A percentile compares a stretch with the other conserved stretches of the same genome.
phyloP scores from a whole-genome alignment of 2,888 invertebrate species.

The Euplexia lucipara region DNA sequence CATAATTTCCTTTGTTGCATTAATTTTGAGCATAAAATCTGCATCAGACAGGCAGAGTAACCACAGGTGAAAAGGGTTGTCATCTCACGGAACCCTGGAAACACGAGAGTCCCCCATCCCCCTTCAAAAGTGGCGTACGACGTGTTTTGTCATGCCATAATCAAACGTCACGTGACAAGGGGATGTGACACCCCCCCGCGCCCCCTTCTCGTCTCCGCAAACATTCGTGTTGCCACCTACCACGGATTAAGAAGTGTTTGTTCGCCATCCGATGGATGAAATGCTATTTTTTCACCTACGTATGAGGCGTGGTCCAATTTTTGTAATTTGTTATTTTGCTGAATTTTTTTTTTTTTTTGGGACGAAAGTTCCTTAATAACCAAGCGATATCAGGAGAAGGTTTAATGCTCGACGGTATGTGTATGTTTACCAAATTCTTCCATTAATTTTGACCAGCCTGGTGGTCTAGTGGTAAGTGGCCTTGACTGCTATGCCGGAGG shows the following conservation, averaged over 20 bases:
- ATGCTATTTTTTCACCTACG: constrained; percentile 38
- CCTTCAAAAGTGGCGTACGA: constrained; percentile 73
- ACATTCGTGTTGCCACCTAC: constrained; percentile 72
- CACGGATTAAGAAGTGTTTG: constrained; percentile 73
- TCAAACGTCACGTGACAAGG: constrained; percentile 71
- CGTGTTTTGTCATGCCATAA: constrained; percentile 81
- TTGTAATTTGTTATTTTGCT: background rate
- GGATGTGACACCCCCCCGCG: constrained; percentile 43
- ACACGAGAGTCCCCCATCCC: constrained; percentile 32
- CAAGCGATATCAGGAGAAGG: too few relatives aligned
- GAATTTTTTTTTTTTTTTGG: too few relatives aligned
- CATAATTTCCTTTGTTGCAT: constrained; percentile 3
- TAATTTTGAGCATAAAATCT: constrained; percentile 36
- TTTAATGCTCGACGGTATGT: too few relatives aligned
- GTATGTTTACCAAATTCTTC: too few relatives aligned
- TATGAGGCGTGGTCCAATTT: constrained; percentile 1
- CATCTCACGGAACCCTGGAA: constrained; percentile 61
- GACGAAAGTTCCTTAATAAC: too few relatives aligned
- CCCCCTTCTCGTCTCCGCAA: constrained; percentile 64
- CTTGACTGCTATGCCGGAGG: too few relatives aligned
- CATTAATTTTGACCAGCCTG: too few relatives aligned
- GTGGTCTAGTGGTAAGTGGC: too few relatives aligned
- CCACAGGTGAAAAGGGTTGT: constrained; percentile 54
- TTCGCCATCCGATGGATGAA: constrained; percentile 60
- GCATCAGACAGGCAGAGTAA: constrained; percentile 46